phyloP scores from a whole-genome alignment of 2,888 invertebrate genomes.

The Drosophila monieri region DNA sequence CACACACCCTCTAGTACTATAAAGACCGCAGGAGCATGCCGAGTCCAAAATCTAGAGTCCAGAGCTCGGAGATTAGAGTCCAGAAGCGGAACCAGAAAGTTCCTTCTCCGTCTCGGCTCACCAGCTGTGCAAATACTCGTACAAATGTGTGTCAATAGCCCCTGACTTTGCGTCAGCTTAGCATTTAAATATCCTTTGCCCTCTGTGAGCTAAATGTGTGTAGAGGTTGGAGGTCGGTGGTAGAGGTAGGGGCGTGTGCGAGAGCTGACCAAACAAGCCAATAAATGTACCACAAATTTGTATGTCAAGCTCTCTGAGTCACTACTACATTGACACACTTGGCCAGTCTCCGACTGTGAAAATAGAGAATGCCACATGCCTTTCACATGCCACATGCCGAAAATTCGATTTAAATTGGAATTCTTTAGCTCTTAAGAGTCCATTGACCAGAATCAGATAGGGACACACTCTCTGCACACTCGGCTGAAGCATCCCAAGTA shows the following conservation, averaged over 20 bases:
- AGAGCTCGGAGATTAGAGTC: not conserved
- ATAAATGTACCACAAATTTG: constrained; percentile 79
- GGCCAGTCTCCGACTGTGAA: constrained; percentile 50
- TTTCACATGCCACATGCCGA: constrained; percentile 60
- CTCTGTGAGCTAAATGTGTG: constrained; percentile 1
- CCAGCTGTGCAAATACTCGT: constrained; percentile 65
- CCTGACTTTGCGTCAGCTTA: constrained; percentile 56
- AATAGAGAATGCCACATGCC: constrained; percentile 68
- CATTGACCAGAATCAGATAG: constrained; percentile 5
- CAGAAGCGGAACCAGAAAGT: constrained; percentile 23
- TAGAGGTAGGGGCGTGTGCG: constrained; percentile 9
- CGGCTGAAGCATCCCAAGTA: constrained; percentile 10
- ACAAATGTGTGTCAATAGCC: constrained; percentile 63
- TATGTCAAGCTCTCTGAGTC: constrained; percentile 70
- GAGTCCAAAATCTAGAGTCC: not conserved
- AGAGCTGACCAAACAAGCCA: constrained; percentile 73
- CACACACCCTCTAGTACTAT: constrained; percentile 8
- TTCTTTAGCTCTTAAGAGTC: constrained; percentile 52
- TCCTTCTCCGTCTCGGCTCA: constrained; percentile 39
- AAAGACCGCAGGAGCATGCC: not conserved
- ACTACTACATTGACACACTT: constrained; percentile 68
- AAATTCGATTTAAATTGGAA: constrained; percentile 78
- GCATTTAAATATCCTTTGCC: constrained; percentile 41
- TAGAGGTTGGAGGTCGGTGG: constrained; percentile 9
- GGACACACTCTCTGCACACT: constrained; percentile 1